These are phyloP conservation scores for Crossaster papposus DNA, from an alignment of 53 echinoderm and acorn worm species.

Conservation along the genomic window DNA sequence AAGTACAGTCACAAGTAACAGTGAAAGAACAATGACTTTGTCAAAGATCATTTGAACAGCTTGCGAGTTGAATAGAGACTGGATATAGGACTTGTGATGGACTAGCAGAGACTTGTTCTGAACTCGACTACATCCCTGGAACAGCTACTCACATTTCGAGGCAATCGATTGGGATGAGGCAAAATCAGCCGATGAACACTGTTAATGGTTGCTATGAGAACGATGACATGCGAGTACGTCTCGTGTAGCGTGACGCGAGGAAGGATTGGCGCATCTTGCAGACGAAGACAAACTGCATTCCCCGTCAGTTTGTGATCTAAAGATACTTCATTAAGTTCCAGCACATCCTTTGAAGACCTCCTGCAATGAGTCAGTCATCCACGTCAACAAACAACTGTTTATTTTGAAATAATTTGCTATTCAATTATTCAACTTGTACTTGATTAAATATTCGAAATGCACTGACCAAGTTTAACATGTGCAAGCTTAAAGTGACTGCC, in stretches of 20 bases:
- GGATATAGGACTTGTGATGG: too few relatives aligned
- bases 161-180: conserved; percentile 85
- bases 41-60: too few relatives aligned
- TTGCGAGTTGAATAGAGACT: too few relatives aligned
- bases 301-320: conserved; percentile 86
- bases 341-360: conserved; percentile 77
- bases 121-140: background rate
- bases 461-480: too few relatives aligned
- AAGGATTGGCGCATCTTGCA: conserved; percentile 87
- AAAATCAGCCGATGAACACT: conserved; percentile 86
- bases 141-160: conserved; percentile 68
- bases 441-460: background rate
- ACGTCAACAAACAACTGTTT: background rate
- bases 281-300: conserved; percentile 78
- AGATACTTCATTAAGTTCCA: conserved; percentile 88
- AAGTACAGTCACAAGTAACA: too few relatives aligned
- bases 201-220: conserved; percentile 82
- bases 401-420: background rate
- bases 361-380: conserved; percentile 13
- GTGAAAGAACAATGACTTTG: too few relatives aligned
- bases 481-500: background rate
- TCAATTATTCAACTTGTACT: background rate
- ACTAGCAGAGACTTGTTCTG: background rate
- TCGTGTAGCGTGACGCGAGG: conserved; percentile 86
- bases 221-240: conserved; percentile 86